Percentiles rank a stretch among this genome's conserved stretches.
phyloP scores from a whole-genome alignment of 2,888 invertebrate genomes.

The Electrophaes corylata region DNA sequence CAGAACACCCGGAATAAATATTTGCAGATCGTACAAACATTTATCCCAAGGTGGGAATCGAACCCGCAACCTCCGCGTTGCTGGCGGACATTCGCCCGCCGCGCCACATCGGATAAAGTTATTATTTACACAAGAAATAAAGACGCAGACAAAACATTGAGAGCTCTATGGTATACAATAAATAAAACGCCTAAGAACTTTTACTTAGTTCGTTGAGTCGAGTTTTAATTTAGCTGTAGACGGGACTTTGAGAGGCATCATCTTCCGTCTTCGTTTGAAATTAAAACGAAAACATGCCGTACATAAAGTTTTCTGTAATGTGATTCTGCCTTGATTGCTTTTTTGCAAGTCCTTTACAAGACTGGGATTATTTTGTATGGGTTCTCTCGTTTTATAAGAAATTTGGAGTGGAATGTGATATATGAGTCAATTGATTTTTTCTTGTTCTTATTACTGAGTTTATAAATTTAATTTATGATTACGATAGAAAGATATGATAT shows the following conservation, averaged over 20 bases:
- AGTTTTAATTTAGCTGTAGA: constrained; percentile 50
- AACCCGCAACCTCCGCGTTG: too few species aligned
- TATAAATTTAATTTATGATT: background rate
- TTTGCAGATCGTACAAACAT: too few species aligned
- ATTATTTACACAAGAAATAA: background rate
- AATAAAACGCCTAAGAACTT: constrained; percentile 14
- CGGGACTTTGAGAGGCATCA: constrained; percentile 48
- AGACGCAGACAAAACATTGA: background rate
- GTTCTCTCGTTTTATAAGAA: constrained; percentile 12
- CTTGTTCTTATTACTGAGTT: background rate
- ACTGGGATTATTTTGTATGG: constrained; percentile 20
- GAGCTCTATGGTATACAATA: background rate
- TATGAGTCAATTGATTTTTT: background rate
- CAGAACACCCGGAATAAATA: too few species aligned
- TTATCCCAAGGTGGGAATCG: too few species aligned
- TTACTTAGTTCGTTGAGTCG: constrained; percentile 24
- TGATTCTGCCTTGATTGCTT: constrained; percentile 42
- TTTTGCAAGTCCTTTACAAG: constrained; percentile 31
- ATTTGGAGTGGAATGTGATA: constrained; percentile 6
- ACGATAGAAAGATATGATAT: too few species aligned
- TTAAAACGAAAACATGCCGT: constrained; percentile 47
- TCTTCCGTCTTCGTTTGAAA: constrained; percentile 42
- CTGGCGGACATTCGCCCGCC: too few species aligned
- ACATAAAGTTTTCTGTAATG: constrained; percentile 44
- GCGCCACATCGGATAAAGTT: background rate